Evolutionary conservation across 2,888 invertebrate species (phyloP).

Genomic region (Euzetes globulus): DNA sequence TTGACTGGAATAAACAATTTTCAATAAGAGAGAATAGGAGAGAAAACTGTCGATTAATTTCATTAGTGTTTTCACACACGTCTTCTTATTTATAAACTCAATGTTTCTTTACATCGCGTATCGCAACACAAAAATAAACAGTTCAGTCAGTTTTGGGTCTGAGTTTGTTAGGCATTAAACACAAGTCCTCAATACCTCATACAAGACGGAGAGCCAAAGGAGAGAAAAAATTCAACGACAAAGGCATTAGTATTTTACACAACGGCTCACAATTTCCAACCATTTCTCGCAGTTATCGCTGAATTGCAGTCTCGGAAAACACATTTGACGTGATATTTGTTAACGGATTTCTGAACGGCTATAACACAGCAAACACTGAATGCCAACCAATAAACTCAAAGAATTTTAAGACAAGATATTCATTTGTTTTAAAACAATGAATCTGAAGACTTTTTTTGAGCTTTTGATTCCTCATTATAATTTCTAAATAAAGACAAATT

Average conservation of each 20-base stretch:
- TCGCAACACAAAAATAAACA: constrained; percentile 1
- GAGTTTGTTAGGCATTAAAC: too few species aligned
- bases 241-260: constrained; percentile 24
- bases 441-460: background rate
- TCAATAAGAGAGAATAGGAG: background rate
- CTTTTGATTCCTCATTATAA: background rate
- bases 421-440: background rate
- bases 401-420: background rate
- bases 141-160: background rate
- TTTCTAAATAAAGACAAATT: too few species aligned
- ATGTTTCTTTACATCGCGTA: background rate
- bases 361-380: constrained; percentile 9
- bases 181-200: too few species aligned
- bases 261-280: constrained; percentile 12
- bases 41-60: background rate
- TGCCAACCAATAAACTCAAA: background rate
- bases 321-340: constrained; percentile 27
- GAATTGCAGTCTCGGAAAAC: constrained; percentile 22
- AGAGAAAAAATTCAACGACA: background rate
- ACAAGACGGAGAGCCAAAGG: too few species aligned
- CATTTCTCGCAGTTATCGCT: constrained; percentile 21
- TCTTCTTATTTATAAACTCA: background rate
- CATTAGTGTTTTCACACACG: background rate
- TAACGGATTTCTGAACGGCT: constrained; percentile 2
- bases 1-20: background rate